These are phyloP conservation scores for Ceratina australensis DNA, from an alignment of 1,140 invertebrate species.

Conservation along the genomic window DNA sequence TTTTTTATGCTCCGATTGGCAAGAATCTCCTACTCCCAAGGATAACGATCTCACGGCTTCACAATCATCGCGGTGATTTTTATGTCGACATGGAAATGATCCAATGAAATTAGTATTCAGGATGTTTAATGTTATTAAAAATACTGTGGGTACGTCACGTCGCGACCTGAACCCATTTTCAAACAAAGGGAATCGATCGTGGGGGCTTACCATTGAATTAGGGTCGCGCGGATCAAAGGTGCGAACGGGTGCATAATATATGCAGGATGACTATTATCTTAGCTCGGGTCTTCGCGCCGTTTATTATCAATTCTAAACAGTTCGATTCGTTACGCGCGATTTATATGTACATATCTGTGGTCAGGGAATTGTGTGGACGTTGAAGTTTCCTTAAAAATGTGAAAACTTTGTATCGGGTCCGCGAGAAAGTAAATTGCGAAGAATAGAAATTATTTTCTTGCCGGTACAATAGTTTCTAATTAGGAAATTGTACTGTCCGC, in stretches of 20 bases:
- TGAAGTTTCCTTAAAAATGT: no score
- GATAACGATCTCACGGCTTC: background rate
- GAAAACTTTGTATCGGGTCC: no score
- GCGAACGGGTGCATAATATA: background rate
- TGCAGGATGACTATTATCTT: no score
- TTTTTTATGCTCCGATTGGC: background rate
- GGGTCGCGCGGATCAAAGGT: conserved; percentile 44
- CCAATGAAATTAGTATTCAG: background rate
- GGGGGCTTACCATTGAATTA: conserved; percentile 12
- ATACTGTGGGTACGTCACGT: background rate
- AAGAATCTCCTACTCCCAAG: background rate
- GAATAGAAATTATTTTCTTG: no score
- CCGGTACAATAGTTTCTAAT: no score
- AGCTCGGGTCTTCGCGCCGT: no score
- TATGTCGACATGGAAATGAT: background rate
- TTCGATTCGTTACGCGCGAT: no score
- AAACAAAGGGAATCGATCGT: background rate
- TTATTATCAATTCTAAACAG: no score
- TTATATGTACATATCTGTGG: no score
- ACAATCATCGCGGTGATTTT: background rate
- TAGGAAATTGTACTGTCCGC: no score
- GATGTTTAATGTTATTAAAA: conserved; percentile 20
- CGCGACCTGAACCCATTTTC: background rate
- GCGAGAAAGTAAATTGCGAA: no score
- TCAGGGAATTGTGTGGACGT: no score